Evolutionary conservation across 2,888 invertebrate species (phyloP).

Genomic region (Nezara viridula): DNA sequence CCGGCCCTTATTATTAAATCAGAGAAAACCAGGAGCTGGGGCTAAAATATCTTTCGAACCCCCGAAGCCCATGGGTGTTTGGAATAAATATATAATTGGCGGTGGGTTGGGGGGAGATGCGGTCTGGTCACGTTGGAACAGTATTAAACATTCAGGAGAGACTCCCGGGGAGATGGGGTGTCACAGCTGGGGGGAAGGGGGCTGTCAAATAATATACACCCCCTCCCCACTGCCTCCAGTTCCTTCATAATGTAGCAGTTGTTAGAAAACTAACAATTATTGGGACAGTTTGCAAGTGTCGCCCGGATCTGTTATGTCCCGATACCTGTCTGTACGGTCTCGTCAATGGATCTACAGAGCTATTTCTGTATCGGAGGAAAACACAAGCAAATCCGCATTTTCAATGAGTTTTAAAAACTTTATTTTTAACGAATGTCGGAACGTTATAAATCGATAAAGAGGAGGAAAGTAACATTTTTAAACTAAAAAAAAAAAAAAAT

Average conservation of each 20-base stretch:
- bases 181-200: not conserved
- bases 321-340: no score
- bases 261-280: not conserved
- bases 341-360: no score
- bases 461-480: no score
- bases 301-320: no score
- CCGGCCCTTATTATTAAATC: constrained; percentile 32
- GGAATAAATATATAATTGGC: constrained; percentile 29
- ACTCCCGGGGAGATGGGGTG: not conserved
- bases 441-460: no score
- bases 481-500: no score
- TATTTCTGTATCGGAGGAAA: no score
- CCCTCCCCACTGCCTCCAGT: no score
- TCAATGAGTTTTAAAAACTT: no score
- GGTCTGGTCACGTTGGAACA: not conserved
- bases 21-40: constrained; percentile 22
- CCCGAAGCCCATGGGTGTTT: not conserved
- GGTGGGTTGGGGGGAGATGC: not conserved
- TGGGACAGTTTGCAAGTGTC: not conserved
- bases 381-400: no score
- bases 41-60: constrained; percentile 41
- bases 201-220: not conserved
- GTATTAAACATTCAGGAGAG: not conserved
- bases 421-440: no score
- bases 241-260: not conserved